Evolutionary conservation across 2,113 vertebrate species (phyloP).

Genomic region (Dromas ardeola): DNA sequence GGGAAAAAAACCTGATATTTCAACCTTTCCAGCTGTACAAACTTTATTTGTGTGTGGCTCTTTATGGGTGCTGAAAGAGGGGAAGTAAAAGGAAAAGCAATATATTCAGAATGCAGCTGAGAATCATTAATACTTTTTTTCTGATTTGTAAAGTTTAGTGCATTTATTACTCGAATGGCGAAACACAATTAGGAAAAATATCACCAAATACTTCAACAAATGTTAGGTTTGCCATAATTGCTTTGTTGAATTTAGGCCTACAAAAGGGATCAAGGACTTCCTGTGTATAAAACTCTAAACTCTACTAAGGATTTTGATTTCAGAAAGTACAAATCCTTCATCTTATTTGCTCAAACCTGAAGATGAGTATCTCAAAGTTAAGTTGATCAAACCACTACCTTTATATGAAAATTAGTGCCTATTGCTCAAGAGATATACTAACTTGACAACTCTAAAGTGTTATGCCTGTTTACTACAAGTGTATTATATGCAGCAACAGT

Average conservation of each 20-base stretch:
- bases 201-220: neutral
- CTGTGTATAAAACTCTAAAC: neutral
- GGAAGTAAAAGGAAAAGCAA: slow-evolving; percentile 36
- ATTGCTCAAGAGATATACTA: neutral
- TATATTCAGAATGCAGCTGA: slow-evolving; percentile 44
- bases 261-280: neutral
- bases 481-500: neutral
- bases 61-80: slow-evolving; percentile 28
- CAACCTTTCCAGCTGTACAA: slow-evolving; percentile 51
- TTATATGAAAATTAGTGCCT: neutral
- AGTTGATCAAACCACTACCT: neutral
- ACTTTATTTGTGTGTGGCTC: slow-evolving; percentile 54
- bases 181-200: slow-evolving; percentile 6
- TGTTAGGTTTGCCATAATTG: neutral
- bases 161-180: neutral
- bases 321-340: neutral
- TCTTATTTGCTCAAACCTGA: neutral
- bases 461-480: neutral
- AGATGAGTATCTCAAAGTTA: neutral
- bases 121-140: slow-evolving; percentile 45
- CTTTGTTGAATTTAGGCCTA: neutral
- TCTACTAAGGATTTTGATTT: neutral
- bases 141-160: slow-evolving; percentile 31
- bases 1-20: neutral
- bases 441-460: neutral